Evolutionary conservation across 1,140 invertebrate genomes (phyloP), one percentile per base, ranked within the genome.

Genomic region (Mya arenaria): DNA sequence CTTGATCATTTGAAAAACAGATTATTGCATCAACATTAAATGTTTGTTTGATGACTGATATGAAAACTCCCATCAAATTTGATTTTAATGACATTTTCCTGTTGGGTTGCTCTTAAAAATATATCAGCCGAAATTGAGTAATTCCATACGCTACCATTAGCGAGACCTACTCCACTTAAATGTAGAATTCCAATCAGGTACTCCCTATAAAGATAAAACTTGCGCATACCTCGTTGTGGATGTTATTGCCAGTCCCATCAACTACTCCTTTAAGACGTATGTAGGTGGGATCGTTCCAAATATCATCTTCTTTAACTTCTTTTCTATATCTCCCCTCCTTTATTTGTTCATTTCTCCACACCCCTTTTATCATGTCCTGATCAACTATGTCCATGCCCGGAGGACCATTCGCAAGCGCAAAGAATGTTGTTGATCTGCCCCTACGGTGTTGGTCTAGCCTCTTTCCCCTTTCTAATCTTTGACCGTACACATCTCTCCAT

Each of bases 301-400:
- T 10, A 52, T 52, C 48, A 8, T 52, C 48, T 23, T 23, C 25
- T 10, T 52, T 52, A n/a, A 52, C 48, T 23, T 52, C 48, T 10
- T 23, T 52, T 52, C 48, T 17, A n/a, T 52, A n/a, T n/a, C 48
- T 17, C 8, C 48, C 48, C 25, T 52, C 15, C 41, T 62, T 48
- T 28, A 44, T 41, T 30, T 63, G 52, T n/a, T 58, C 28, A 32
- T 34, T 32, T 34, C 36, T 63, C 74, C 60, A 77, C 19, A 65
- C 39, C 17, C 34, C 34, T 34, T 62, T 63, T 19, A 77, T 48
- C 23, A n/a, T 30, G 13, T 77, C 74, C 4, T 36, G 25, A 39
- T 77, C 74, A 44, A 77, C 74, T 32, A 65, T 65, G 34, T 77
- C 74, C 39, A 36, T 65, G n/a, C 74, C 74, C 10, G 74, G 74